Evolutionary conservation across 2,888 invertebrate species (phyloP).

Genomic region (Nudaria mundana): DNA sequence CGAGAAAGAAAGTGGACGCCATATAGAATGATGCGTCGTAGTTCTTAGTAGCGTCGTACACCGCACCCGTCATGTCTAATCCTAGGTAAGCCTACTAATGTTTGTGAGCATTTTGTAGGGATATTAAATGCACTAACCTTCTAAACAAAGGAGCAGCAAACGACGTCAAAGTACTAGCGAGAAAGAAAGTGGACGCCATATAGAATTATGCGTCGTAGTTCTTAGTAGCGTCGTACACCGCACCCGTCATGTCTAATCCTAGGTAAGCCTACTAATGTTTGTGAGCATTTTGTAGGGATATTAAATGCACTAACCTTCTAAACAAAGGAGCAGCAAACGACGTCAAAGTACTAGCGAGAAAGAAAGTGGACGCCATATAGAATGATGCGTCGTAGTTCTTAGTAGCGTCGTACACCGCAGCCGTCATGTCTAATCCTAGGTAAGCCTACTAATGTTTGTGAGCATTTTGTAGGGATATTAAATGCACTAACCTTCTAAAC

Average conservation of each 20-base stretch:
- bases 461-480: too few relatives aligned
- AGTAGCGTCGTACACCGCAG: slow-evolving; percentile 94
- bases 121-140: slow-evolving; percentile 55
- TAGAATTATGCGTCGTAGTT: slow-evolving; percentile 95
- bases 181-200: slow-evolving; percentile 94
- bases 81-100: too few relatives aligned
- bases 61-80: too few relatives aligned
- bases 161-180: slow-evolving; percentile 91
- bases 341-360: slow-evolving; percentile 90
- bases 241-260: too few relatives aligned
- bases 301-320: slow-evolving; percentile 58
- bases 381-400: slow-evolving; percentile 93
- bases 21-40: slow-evolving; percentile 96
- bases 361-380: slow-evolving; percentile 94
- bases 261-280: too few relatives aligned
- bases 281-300: too few relatives aligned
- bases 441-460: too few relatives aligned
- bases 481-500: slow-evolving; percentile 72
- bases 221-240: slow-evolving; percentile 92
- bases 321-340: slow-evolving; percentile 91
- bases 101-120: too few relatives aligned
- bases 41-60: slow-evolving; percentile 92
- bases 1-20: slow-evolving; percentile 93
- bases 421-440: too few relatives aligned
- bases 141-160: slow-evolving; percentile 88